Evolutionary conservation across 2,113 vertebrate species (phyloP).

Genomic region (Corythornis madagascariensis): DNA sequence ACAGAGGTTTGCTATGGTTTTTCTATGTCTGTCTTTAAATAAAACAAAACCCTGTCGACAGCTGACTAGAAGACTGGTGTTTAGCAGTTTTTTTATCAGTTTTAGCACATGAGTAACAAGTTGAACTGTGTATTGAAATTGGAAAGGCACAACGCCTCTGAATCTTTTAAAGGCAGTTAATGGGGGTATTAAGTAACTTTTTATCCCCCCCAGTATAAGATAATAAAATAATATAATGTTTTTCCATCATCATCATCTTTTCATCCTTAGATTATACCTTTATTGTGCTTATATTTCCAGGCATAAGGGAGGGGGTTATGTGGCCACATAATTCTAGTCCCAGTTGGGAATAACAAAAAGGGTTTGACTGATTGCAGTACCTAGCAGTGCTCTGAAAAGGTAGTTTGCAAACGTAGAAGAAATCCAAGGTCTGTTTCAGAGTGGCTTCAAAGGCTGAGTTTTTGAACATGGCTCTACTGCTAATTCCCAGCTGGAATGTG

Average conservation of each 20-base stretch:
- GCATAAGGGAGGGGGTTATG: background rate
- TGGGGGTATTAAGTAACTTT: background rate
- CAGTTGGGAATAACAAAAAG: background rate
- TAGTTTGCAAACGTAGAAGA: background rate
- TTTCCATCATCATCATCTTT: background rate
- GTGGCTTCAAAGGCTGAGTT: background rate
- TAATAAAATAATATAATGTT: too few species aligned
- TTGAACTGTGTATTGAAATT: background rate
- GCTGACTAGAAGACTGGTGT: background rate
- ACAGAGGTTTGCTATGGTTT: background rate
- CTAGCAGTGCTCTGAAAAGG: background rate
- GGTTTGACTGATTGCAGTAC: background rate
- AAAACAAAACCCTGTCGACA: conserved; percentile 13
- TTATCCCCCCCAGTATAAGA: too few species aligned
- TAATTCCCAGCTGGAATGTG: background rate
- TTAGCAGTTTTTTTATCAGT: background rate
- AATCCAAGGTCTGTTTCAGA: background rate
- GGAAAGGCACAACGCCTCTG: background rate
- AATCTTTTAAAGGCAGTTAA: background rate
- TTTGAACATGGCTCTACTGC: background rate
- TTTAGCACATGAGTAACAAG: background rate
- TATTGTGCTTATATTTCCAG: background rate
- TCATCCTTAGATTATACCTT: background rate
- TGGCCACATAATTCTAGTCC: background rate
- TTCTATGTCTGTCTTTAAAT: conserved; percentile 33